Percentiles rank a stretch among this genome's conserved stretches.
These are phyloP conservation scores for Lypha dubia DNA, from an alignment of 2,888 invertebrate genomes.

Conservation along the genomic window DNA sequence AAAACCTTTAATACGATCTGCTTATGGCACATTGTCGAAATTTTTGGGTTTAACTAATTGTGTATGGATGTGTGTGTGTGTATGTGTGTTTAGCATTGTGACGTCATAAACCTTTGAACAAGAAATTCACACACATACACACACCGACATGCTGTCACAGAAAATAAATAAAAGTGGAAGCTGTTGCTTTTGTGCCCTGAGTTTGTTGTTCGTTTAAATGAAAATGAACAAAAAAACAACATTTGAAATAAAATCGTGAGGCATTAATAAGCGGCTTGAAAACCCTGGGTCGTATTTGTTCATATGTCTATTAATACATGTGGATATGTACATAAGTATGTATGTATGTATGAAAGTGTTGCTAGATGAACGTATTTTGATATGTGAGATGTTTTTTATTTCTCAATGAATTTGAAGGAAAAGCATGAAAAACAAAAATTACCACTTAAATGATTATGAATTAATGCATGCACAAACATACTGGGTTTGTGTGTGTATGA, in stretches of 20 bases:
- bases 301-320: slow-evolving; percentile 6
- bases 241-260: slow-evolving; percentile 57
- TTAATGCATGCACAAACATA: not conserved
- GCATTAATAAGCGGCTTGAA: slow-evolving; percentile 54
- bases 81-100: slow-evolving; percentile 45
- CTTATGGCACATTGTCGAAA: slow-evolving; percentile 67
- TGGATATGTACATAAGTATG: not conserved
- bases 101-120: slow-evolving; percentile 56
- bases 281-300: slow-evolving; percentile 29
- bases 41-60: slow-evolving; percentile 60
- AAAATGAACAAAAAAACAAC: slow-evolving; percentile 40
- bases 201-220: slow-evolving; percentile 42
- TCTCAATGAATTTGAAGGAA: slow-evolving; percentile 12
- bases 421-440: slow-evolving; percentile 54
- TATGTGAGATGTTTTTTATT: not conserved
- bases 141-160: not conserved
- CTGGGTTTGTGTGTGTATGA: no score
- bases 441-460: slow-evolving; percentile 46
- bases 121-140: slow-evolving; percentile 19
- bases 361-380: not conserved
- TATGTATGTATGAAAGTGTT: not conserved
- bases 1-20: slow-evolving; percentile 71
- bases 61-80: slow-evolving; percentile 44
- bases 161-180: slow-evolving; percentile 53
- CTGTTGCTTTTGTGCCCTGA: slow-evolving; percentile 60